Base-by-base conservation (phyloP, 2,888 invertebrate genomes). In the Crioceris asparagi region DNA sequence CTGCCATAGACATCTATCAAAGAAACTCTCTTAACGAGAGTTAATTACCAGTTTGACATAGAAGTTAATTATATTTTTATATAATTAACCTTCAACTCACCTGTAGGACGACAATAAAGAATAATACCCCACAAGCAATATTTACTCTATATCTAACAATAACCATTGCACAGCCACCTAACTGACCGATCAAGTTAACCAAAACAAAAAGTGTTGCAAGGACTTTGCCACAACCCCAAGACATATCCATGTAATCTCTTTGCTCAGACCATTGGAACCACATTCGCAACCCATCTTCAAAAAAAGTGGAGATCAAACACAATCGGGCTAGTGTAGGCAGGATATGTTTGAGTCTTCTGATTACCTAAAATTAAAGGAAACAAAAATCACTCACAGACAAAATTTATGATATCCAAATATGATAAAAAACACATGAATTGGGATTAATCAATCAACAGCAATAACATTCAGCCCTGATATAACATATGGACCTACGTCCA, bases 281-380 rank as follows among this genome's bases (percentile, higher is more conserved):
- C 98, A 99, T 99, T 43, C 98, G 79, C 41, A 98, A 74, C 2
- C 98, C 98, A 72, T 99, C 98, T 69, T 98, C 98, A 45, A 98
- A 73, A 71, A 99, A 99, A 53, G 98, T 99, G 53, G 94, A 92
- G 60, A 98, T 93, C 42, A 99, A 77, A 65, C 96, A 99, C 43
- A 98, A 70, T 46, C 98, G 78, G 10, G 97, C 97, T 52, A 94
- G 76, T 49, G 94, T 94, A 17, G 98, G 98, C 52, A 99, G 70
- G 47, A 97, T 74, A 66, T 85, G 74, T 66, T 94, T 94, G 51
- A 90, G 83, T 69, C 87, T 84, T 51, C 94, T 76, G 54, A 93
- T 81, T 42, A 94, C 84, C 96, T 96, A 66, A 27, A 58, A 56
- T 12, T 44, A 32, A 38, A n/a, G 14, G 5, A 29, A 29, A 29